Percentiles rank a stretch among this genome's conserved stretches.
Evolutionary conservation across 2,113 vertebrate genomes (phyloP).

Genomic region (Saguinus imperator): DNA sequence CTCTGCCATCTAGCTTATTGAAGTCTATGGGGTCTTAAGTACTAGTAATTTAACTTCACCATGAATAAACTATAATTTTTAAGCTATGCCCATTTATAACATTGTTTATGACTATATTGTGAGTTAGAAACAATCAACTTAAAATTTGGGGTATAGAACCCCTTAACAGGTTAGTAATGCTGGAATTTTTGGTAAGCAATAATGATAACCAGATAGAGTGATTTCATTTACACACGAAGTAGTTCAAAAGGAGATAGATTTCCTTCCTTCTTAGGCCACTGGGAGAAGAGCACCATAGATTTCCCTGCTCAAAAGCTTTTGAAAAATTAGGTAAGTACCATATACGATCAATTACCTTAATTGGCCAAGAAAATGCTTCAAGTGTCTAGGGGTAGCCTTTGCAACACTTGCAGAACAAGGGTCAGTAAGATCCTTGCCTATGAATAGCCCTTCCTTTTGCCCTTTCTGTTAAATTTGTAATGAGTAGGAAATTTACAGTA

Average conservation of each 20-base stretch:
- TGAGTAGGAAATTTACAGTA: conserved; percentile 7
- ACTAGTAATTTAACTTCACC: conserved; percentile 40
- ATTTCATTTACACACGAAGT: conserved; percentile 23
- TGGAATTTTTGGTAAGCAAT: conserved; percentile 48
- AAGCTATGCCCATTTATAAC: neutral
- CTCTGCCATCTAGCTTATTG: neutral
- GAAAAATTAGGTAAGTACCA: conserved; percentile 19
- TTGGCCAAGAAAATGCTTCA: conserved; percentile 24
- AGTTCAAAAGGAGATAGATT: neutral
- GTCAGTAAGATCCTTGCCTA: neutral
- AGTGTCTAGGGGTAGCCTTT: neutral
- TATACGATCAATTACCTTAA: neutral
- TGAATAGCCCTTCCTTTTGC: neutral
- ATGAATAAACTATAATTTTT: conserved; percentile 44
- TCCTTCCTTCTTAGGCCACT: neutral
- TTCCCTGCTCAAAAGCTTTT: conserved; percentile 29
- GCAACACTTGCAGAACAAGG: conserved; percentile 8
- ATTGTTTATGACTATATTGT: neutral
- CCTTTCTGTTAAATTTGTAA: neutral
- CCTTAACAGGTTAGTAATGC: neutral
- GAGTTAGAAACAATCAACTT: conserved; percentile 52
- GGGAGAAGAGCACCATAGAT: neutral
- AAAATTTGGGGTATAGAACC: neutral
- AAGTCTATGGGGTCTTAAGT: neutral
- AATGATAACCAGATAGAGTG: conserved; percentile 39